A percentile compares a stretch with the other conserved stretches of the same genome.
Conservation (phyloP, 2,888 invertebrate genomes). For the Campoplex capitator region DNA sequence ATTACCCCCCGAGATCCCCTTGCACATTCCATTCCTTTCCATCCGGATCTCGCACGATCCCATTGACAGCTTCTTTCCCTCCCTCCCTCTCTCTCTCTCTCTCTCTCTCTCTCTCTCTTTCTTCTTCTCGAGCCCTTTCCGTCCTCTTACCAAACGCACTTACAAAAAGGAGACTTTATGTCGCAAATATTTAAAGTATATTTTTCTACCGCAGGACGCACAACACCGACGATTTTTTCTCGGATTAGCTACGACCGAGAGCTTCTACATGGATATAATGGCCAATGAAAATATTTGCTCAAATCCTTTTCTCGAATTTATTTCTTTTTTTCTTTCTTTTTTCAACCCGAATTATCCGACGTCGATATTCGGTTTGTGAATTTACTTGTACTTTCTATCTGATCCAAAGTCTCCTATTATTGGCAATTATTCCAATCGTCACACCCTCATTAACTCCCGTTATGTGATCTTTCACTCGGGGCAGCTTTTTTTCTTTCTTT, state of each 20-base stretch:
- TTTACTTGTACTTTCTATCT: not conserved
- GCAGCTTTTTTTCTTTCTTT: not conserved
- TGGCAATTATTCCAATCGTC: not conserved
- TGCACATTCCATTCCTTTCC: conserved; percentile 56
- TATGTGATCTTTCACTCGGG: not conserved
- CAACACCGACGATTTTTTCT: not conserved
- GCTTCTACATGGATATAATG: not conserved
- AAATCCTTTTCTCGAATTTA: conserved; percentile 15
- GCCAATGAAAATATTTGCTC: conserved; percentile 28
- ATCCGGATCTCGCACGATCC: conserved; percentile 48
- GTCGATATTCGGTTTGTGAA: not conserved
- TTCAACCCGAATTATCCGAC: not conserved
- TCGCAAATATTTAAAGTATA: conserved; percentile 24
- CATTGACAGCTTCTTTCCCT: conserved; percentile 43
- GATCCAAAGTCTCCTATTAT: not conserved
- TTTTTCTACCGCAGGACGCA: not conserved
- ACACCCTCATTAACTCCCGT: not conserved
- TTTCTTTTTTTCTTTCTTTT: not conserved
- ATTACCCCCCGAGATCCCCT: conserved; percentile 13
- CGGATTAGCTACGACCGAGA: conserved; percentile 18
- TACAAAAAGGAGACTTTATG: not conserved
- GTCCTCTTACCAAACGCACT: not conserved
- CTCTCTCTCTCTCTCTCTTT: not conserved
- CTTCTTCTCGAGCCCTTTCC: not conserved
- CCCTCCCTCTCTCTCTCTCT: not conserved